These are phyloP conservation scores for Mohoua ochrocephala DNA, from an alignment of 2,113 vertebrate species.

Conservation along the genomic window DNA sequence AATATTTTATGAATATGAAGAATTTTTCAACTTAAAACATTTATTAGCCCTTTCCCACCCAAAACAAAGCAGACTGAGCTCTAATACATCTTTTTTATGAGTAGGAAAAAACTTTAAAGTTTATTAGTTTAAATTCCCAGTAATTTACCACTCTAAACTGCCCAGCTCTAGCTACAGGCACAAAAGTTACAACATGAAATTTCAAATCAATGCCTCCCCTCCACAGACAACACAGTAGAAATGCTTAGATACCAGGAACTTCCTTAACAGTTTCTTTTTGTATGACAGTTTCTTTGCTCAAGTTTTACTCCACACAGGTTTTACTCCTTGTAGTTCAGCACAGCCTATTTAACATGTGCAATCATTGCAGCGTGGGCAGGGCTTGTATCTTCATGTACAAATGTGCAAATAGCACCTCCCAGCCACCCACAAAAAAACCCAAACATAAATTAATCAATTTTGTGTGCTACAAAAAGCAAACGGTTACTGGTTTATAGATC, in stretches of 20 bases:
- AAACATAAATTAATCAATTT: neutral
- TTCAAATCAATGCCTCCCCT: neutral
- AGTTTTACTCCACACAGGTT: neutral
- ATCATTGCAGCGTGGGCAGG: neutral
- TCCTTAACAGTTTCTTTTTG: neutral
- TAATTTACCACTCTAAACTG: neutral
- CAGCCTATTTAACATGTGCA: neutral
- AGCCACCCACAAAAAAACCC: neutral
- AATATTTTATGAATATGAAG: neutral
- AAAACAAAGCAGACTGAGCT: neutral
- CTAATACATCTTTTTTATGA: neutral
- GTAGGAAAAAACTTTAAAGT: neutral
- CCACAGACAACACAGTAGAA: neutral
- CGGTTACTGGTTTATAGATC: neutral
- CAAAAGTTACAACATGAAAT: neutral
- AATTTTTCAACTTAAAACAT: neutral
- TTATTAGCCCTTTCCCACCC: neutral
- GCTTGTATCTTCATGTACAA: neutral
- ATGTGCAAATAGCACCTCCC: neutral
- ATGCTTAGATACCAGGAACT: neutral
- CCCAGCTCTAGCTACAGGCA: neutral
- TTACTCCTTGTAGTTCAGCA: neutral
- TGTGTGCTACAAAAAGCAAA: neutral
- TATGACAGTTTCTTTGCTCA: neutral
- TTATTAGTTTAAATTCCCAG: neutral